A percentile compares a stretch with the other conserved stretches of the same genome.
Evolutionary conservation across 2,113 vertebrate species (phyloP).

Genomic region (Callospermophilus lateralis): DNA sequence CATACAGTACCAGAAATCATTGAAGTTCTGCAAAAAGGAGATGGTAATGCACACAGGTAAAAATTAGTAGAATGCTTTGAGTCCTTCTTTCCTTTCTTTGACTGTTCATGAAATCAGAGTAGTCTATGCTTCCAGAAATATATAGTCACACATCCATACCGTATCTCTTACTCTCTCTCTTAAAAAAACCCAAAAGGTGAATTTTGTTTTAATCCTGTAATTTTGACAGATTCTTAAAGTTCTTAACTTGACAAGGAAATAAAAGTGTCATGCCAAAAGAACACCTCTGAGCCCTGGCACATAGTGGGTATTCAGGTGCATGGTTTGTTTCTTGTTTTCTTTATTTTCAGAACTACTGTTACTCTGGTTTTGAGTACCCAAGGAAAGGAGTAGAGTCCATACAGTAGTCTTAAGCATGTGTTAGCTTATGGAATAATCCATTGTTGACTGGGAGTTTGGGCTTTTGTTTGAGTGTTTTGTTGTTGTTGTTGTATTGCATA

Average conservation of each 20-base stretch:
- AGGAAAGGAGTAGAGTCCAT: neutral
- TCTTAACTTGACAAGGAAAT: conserved; percentile 27
- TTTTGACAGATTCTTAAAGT: conserved; percentile 38
- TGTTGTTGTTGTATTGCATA: neutral
- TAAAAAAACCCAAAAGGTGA: neutral
- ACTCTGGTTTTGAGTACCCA: neutral
- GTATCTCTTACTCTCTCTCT: neutral
- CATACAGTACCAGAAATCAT: conserved; percentile 95
- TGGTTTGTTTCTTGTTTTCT: neutral
- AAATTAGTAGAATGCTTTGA: too few relatives aligned
- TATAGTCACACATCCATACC: rapidly evolving
- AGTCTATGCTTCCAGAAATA: neutral
- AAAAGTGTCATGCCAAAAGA: neutral
- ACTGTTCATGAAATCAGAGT: neutral
- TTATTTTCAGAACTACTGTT: conserved; percentile 33
- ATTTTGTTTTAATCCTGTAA: conserved; percentile 3
- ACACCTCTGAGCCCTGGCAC: neutral
- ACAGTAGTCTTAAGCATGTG: neutral
- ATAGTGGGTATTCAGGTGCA: neutral
- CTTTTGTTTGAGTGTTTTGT: neutral
- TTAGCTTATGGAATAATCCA: neutral
- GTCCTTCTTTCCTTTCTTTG: neutral
- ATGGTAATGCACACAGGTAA: conserved; percentile 94
- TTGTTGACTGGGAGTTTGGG: neutral
- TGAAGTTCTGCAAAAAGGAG: conserved; percentile 92